phyloP scores from a whole-genome alignment of 35 echinoderm and acorn worm genomes.

The Ophiothrix spiculata region DNA sequence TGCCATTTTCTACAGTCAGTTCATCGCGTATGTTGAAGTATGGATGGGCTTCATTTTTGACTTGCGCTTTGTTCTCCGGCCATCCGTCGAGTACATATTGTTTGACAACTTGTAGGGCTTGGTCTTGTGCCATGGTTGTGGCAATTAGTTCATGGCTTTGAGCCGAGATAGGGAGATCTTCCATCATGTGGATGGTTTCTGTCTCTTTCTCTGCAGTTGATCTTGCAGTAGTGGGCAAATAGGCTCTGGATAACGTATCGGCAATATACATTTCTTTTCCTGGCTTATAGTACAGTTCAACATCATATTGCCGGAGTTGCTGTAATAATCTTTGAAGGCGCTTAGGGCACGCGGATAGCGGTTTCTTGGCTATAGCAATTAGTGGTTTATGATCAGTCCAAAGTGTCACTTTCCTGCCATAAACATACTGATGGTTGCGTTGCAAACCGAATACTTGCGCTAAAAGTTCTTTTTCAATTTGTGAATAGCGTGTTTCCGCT shows the following conservation, averaged over 20 bases:
- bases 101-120: background rate
- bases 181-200: slow-evolving; percentile 38
- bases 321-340: background rate
- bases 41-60: background rate
- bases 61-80: background rate
- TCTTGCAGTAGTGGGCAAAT: background rate
- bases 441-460: slow-evolving; percentile 72
- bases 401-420: slow-evolving; percentile 32
- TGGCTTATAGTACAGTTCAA: slow-evolving; percentile 55
- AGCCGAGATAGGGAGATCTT: slow-evolving; percentile 14
- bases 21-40: slow-evolving; percentile 32
- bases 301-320: slow-evolving; percentile 37
- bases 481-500: slow-evolving; percentile 66
- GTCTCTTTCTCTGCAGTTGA: slow-evolving; percentile 31
- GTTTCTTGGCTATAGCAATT: slow-evolving; percentile 15
- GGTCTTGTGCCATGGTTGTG: slow-evolving; percentile 21
- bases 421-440: slow-evolving; percentile 44
- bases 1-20: background rate
- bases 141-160: slow-evolving; percentile 18
- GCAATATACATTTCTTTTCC: slow-evolving; percentile 63
- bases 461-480: slow-evolving; percentile 87
- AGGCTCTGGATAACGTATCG: slow-evolving; percentile 51
- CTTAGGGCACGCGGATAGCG: background rate
- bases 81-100: background rate
- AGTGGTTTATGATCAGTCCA: slow-evolving; percentile 60